phyloP scores from a whole-genome alignment of 1,140 invertebrate species.

The Brachystomella parvula region DNA sequence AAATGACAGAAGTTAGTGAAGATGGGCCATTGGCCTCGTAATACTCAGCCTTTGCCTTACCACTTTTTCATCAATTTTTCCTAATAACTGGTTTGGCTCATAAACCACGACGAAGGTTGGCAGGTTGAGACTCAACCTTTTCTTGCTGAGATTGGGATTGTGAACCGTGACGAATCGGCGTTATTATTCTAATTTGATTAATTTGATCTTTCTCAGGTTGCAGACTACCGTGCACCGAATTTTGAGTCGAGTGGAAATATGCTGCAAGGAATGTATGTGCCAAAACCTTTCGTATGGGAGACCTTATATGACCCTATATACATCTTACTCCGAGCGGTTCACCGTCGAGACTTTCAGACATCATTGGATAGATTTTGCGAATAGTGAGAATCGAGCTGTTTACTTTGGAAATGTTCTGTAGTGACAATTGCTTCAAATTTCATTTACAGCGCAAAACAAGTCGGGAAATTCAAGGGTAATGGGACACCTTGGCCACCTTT shows the following conservation, averaged over 20 bases:
- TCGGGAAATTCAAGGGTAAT: conserved; percentile 56
- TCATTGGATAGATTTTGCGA: conserved; percentile 75
- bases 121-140: no score
- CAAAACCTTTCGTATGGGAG: conserved; percentile 81
- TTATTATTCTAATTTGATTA: conserved; percentile 18
- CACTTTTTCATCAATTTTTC: no score
- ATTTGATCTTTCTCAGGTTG: conserved; percentile 48
- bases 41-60: no score
- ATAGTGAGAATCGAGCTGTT: conserved; percentile 56
- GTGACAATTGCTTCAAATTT: conserved; percentile 23
- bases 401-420: neutral
- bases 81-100: no score
- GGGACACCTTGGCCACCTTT: conserved; percentile 75
- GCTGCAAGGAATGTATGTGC: conserved; percentile 89
- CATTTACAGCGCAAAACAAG: conserved; percentile 51
- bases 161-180: no score
- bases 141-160: no score
- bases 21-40: no score
- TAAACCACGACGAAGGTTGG: no score
- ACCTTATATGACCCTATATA: conserved; percentile 89
- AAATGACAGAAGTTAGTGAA: no score
- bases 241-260: conserved; percentile 71
- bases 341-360: conserved; percentile 84
- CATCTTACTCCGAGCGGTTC: conserved; percentile 78
- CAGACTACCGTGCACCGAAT: conserved; percentile 68